Evolutionary conservation across 2,113 vertebrate genomes (phyloP), one percentile per base, ranked within the genome.

Genomic region (Trachemys scripta): DNA sequence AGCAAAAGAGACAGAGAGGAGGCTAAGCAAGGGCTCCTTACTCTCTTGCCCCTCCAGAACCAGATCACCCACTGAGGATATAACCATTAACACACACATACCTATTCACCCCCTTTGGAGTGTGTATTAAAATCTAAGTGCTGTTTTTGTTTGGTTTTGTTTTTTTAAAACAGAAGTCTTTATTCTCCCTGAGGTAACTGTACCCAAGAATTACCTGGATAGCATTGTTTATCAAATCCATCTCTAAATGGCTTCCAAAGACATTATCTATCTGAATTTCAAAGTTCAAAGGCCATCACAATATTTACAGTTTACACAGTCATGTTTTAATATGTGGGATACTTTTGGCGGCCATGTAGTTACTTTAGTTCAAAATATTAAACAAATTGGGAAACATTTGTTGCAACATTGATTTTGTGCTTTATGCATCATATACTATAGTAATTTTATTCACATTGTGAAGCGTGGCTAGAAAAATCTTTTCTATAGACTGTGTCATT

Each of bases 1-100:
- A 80, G 35, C 62, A 2, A 57, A 9, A 45, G 22, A 59, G 2
- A 51, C 2, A 0, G 10, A 16, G 90, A 85, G 24, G 80, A 75
- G 13, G 3, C 4, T 2, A 10, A 80, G 5, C 1, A 82, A 87
- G 59, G 35, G 56, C 50, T 53, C 20, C 2, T 1, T 4, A 5
- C 4, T 24, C 25, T 83, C 88, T 72, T 19, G 3, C 42, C 22
- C 49, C 69, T 79, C 27, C 49, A 14, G 10, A 54, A 2, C 1
- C 5, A 1, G 54, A 76, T 16, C 12, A 80, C 69, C 6, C 57
- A 88, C 17, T 38, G 75, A 83, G 80, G 25, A 88, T 2, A 17
- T 0, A 27, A 4, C 2, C 22, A 79, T 10, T 20, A 59, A 59
- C 29, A 62, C 13, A 62, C 13, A 31, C 72, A 76, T 42, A 11